These are phyloP conservation scores for Bombus soroeensis DNA, from an alignment of 1,140 invertebrate genomes.

Conservation along the genomic window DNA sequence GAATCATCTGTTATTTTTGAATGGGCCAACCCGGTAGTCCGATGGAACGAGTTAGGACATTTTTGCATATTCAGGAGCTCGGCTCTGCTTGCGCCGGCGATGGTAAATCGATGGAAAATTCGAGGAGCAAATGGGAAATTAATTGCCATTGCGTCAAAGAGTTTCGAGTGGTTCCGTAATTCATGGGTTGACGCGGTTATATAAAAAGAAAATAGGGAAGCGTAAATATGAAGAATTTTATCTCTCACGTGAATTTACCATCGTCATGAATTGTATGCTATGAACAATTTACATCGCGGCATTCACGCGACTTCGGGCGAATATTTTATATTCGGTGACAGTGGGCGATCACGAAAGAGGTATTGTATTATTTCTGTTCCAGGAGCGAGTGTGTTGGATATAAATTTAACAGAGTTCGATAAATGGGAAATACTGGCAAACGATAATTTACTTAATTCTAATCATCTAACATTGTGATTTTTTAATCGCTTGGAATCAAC, in stretches of 20 bases:
- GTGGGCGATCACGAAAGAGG: neutral
- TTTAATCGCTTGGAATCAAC: slow-evolving; percentile 9
- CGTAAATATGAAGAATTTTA: neutral
- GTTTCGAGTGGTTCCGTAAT: neutral
- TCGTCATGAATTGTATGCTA: neutral
- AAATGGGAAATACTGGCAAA: too few species aligned
- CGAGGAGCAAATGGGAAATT: neutral
- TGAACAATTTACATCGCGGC: neutral
- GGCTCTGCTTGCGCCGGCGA: neutral
- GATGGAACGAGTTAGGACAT: neutral
- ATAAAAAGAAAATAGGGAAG: neutral
- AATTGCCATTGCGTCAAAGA: neutral
- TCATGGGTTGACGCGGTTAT: neutral
- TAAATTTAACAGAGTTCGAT: neutral
- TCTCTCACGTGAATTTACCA: neutral
- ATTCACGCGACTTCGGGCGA: neutral
- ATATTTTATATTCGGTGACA: slow-evolving; percentile 7
- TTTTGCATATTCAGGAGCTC: slow-evolving; percentile 29
- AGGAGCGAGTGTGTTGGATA: too few species aligned
- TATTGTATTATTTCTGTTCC: neutral
- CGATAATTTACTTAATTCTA: neutral
- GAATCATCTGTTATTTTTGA: slow-evolving; percentile 27
- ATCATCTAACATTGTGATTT: neutral
- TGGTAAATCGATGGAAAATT: slow-evolving; percentile 11
- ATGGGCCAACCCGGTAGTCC: neutral